These are phyloP conservation scores for Columbina picui DNA, from an alignment of 2,113 vertebrate species.

Conservation along the genomic window DNA sequence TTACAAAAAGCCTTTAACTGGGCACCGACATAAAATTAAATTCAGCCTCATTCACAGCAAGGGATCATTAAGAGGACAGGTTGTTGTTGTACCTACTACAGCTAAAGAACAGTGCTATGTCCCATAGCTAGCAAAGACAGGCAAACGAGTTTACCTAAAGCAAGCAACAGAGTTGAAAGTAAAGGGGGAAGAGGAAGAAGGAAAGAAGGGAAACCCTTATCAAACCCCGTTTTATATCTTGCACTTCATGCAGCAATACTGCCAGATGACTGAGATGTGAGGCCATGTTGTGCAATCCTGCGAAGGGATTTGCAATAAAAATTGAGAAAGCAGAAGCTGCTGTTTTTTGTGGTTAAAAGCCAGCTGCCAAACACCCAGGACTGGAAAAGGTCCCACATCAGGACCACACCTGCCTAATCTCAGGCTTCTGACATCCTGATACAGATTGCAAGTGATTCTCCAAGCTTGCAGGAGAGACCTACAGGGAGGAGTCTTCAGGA, in stretches of 20 bases:
- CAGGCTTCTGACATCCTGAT: neutral
- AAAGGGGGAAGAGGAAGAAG: neutral
- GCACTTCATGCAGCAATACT: neutral
- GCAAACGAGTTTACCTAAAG: neutral
- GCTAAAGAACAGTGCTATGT: neutral
- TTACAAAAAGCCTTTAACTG: neutral
- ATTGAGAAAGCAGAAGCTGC: slow-evolving; percentile 16
- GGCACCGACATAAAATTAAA: neutral
- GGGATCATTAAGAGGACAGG: neutral
- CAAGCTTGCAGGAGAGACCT: neutral
- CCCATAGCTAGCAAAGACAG: neutral
- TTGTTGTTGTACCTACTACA: rapidly evolving
- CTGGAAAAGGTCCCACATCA: neutral
- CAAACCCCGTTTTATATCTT: neutral
- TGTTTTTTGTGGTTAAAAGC: neutral
- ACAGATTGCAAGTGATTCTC: neutral
- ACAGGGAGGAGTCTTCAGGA: rapidly evolving
- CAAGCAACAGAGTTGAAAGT: neutral
- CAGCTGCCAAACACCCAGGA: neutral
- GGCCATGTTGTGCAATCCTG: neutral
- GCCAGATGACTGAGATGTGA: neutral
- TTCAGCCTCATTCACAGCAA: neutral
- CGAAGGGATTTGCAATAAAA: neutral
- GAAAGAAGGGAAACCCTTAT: neutral
- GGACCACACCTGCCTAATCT: neutral